phyloP scores from a whole-genome alignment of 2,113 vertebrate species.

The Scytalopus superciliaris region DNA sequence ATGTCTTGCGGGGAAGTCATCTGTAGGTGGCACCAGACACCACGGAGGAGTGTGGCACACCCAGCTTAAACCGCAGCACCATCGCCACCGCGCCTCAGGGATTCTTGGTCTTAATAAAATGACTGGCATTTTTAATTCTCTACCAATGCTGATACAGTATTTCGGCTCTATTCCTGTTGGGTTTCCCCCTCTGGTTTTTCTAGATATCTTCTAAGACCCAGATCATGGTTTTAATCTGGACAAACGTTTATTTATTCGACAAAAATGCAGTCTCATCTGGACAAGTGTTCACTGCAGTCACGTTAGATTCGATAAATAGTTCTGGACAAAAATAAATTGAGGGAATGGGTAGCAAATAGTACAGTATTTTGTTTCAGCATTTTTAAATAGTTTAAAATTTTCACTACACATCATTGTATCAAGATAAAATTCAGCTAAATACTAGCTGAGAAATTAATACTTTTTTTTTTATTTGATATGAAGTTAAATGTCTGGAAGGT shows the following conservation, averaged over 20 bases:
- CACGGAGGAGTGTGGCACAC: neutral
- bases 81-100: neutral
- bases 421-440: neutral
- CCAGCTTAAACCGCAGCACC: neutral
- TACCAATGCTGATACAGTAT: neutral
- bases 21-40: slow-evolving; percentile 62
- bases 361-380: neutral
- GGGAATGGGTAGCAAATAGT: neutral
- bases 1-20: neutral
- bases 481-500: neutral
- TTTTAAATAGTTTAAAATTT: neutral
- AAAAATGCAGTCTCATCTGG: neutral
- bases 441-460: neutral
- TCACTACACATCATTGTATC: neutral
- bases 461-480: neutral
- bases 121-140: neutral
- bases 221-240: neutral
- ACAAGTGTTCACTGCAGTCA: neutral
- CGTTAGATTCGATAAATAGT: neutral
- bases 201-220: neutral
- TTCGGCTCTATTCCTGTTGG: neutral
- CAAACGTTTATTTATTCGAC: neutral
- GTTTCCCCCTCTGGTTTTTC: neutral
- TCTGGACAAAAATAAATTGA: neutral
- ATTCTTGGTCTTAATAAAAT: neutral